Conservation (phyloP, 2,113 vertebrate species). For the Caracal caracal region DNA sequence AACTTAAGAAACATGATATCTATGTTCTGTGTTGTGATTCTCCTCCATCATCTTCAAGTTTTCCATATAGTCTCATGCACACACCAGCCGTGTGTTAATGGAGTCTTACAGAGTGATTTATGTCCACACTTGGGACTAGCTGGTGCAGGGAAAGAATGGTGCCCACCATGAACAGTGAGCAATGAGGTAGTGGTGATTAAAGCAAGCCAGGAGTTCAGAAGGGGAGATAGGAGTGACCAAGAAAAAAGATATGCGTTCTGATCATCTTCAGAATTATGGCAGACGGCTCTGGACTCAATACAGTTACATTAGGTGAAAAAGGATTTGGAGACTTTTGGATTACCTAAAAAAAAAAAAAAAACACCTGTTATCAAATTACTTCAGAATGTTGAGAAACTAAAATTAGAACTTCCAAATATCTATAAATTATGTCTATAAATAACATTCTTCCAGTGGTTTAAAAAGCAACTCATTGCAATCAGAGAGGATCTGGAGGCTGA, state of each 20-base stretch:
- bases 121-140: not conserved
- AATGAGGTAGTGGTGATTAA: not conserved
- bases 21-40: not conserved
- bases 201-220: not conserved
- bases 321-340: not conserved
- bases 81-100: not conserved
- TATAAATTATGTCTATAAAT: not conserved
- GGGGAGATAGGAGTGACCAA: not conserved
- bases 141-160: not conserved
- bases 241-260: not conserved
- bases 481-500: not conserved
- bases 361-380: not conserved
- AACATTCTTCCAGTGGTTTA: not conserved
- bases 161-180: not conserved
- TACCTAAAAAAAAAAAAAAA: not conserved
- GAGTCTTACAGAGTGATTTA: not conserved
- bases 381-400: not conserved
- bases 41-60: not conserved
- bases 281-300: not conserved
- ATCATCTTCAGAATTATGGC: not conserved
- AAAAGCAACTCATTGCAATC: conserved; percentile 11
- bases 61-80: not conserved
- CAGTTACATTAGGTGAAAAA: not conserved
- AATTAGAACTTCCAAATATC: not conserved
- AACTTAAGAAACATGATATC: not conserved